Evolutionary conservation across 2,797 vertebrate genomes (phyloP), one percentile per base, ranked within the genome.

Genomic region (Chaenodraco wilsoni): DNA sequence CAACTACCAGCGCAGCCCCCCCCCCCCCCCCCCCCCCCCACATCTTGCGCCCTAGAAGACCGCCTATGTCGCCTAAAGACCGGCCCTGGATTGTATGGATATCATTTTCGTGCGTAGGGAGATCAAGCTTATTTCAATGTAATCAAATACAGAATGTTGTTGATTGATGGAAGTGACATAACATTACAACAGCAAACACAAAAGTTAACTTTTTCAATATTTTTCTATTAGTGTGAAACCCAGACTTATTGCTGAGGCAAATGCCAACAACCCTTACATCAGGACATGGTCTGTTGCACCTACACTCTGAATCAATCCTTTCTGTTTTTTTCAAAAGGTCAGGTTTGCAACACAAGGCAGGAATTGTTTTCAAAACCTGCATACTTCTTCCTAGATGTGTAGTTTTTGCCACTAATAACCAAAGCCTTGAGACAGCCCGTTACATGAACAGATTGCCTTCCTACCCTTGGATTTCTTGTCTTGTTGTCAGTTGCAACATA

Each of bases 281-380:
- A 17, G 54, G 67, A 80, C 73, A 66, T n/a, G 61, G 51, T 86
- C 67, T 72, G 72, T 23, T 67, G 67, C 73, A 57, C 63, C 52
- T 65, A 9, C 56, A 19, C 57, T 74, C 68, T 11, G 21, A 72
- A 78, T 65, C 61, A 46, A 63, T 76, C 69, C 57, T 61, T 75
- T 52, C 48, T 64, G 54, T 37, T 6, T 69, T 74, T 72, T 73
- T 19, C 37, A 57, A 74, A 86, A 84, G 82, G 77, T 83, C 80
- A 84, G 21, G 69, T 65, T 76, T 57, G 72, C 60, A 56, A 52
- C 62, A 56, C 69, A 57, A 77, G 74, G 75, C 65, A 59, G 51
- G 41, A 16, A 37, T 79, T 87, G 83, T 8, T 37, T 59, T 65
- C 55, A 51, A 10, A 19, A 67, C 70, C 52, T 61, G 41, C 40